Percentiles rank a stretch among this genome's conserved stretches.
Conservation (phyloP, 1,140 invertebrate genomes). For the Drosophila arawakana region DNA sequence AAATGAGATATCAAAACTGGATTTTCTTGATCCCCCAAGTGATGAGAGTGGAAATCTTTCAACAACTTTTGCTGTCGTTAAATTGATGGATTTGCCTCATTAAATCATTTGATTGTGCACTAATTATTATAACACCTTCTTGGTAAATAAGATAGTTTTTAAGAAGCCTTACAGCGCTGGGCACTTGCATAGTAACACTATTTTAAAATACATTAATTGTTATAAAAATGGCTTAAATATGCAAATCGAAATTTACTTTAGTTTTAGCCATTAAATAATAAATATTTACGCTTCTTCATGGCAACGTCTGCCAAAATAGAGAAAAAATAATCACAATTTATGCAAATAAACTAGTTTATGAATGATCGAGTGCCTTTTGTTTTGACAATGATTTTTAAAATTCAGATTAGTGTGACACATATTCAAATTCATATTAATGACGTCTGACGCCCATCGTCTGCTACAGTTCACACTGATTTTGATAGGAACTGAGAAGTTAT, state of each 20-base stretch:
- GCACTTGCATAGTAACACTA: not conserved
- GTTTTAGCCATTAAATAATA: slow-evolving; percentile 22
- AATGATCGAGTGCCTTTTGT: slow-evolving; percentile 38
- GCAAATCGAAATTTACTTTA: slow-evolving; percentile 9
- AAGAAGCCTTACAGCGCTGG: not conserved
- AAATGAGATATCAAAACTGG: slow-evolving; percentile 63
- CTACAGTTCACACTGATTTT: slow-evolving; percentile 29
- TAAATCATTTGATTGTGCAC: slow-evolving; percentile 13
- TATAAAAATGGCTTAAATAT: slow-evolving; percentile 18
- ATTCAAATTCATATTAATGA: slow-evolving; percentile 24
- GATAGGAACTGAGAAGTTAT: slow-evolving; percentile 13
- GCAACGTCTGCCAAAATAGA: slow-evolving; percentile 13
- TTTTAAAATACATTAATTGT: slow-evolving; percentile 15
- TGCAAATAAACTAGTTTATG: slow-evolving; percentile 46
- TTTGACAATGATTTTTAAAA: slow-evolving; percentile 34
- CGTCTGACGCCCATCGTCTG: slow-evolving; percentile 5
- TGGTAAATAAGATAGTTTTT: not conserved
- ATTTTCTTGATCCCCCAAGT: slow-evolving; percentile 47
- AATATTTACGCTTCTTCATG: slow-evolving; percentile 14
- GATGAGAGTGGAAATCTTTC: slow-evolving; percentile 9
- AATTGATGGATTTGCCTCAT: slow-evolving; percentile 28
- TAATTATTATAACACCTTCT: slow-evolving; percentile 20
- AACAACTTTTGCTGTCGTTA: slow-evolving; percentile 13
- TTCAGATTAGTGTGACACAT: slow-evolving; percentile 33
- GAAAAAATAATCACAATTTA: slow-evolving; percentile 8